Conservation (phyloP, 2,113 vertebrate species). For the Petaurus breviceps region DNA sequence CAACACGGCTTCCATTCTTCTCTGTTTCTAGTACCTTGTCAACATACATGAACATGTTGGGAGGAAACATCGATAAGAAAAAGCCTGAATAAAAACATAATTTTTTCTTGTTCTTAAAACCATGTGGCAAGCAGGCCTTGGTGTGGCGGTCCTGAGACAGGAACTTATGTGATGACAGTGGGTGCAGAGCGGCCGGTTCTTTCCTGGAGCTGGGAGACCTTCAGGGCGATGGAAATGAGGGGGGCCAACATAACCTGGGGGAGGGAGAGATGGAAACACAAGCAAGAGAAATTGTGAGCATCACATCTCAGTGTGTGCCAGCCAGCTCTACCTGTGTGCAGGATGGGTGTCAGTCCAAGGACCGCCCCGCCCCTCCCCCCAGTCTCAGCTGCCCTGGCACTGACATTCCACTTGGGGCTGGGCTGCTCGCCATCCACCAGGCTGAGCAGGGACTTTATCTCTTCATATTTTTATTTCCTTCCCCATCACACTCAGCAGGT, state of each 20-base stretch:
- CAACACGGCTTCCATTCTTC: not conserved
- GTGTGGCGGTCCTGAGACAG: rapidly evolving
- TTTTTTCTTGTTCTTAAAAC: not conserved
- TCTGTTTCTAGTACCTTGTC: not conserved
- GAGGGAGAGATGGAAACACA: conserved; percentile 19
- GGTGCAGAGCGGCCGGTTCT: conserved; percentile 91
- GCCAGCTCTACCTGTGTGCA: not conserved
- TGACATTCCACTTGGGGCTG: not conserved
- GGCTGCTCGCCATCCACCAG: no score
- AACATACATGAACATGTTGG: not conserved
- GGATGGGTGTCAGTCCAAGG: no score
- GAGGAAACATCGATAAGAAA: not conserved
- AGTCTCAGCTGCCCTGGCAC: not conserved
- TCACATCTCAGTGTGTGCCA: not conserved
- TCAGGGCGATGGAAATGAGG: conserved; percentile 94
- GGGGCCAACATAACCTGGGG: conserved; percentile 95
- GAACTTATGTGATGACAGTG: conserved; percentile 95
- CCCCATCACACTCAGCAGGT: no score
- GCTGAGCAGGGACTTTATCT: no score
- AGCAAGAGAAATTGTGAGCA: not conserved
- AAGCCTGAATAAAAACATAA: not conserved
- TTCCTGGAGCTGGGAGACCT: conserved; percentile 94
- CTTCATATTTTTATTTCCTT: no score
- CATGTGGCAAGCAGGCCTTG: not conserved
- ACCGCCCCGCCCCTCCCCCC: no score